These are phyloP conservation scores for Pterostichus madidus DNA, from an alignment of 2,888 invertebrate genomes.

Conservation along the genomic window DNA sequence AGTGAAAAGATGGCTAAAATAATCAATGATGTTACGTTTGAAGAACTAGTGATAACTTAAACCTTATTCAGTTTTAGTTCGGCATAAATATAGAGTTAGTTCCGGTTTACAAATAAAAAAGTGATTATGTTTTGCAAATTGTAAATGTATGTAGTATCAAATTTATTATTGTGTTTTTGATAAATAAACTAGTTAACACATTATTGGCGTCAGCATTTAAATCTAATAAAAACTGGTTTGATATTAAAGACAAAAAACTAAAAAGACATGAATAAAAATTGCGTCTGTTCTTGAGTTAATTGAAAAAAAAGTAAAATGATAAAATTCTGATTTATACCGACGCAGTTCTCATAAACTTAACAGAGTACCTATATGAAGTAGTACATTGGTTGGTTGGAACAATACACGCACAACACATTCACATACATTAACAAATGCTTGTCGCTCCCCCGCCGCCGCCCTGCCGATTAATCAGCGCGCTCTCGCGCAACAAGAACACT, in stretches of 20 bases:
- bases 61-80: too few species aligned
- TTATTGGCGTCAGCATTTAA: background rate
- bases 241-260: constrained; percentile 13
- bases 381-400: constrained; percentile 7
- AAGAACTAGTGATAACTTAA: too few species aligned
- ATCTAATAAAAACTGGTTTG: constrained; percentile 39
- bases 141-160: too few species aligned
- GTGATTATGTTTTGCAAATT: too few species aligned
- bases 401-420: constrained; percentile 42
- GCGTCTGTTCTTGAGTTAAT: constrained; percentile 37
- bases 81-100: too few species aligned
- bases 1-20: too few species aligned
- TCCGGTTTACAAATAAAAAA: too few species aligned
- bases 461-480: constrained; percentile 57
- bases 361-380: constrained; percentile 22
- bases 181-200: constrained; percentile 54
- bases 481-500: constrained; percentile 56
- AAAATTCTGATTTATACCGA: constrained; percentile 32
- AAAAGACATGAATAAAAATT: constrained; percentile 30
- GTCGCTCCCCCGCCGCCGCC: constrained; percentile 6
- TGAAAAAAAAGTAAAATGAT: constrained; percentile 38
- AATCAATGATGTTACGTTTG: too few species aligned
- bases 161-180: constrained; percentile 13
- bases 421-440: constrained; percentile 43
- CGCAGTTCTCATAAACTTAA: constrained; percentile 13